phyloP scores from a whole-genome alignment of 2,888 invertebrate species.

The Andrena haemorrhoa region DNA sequence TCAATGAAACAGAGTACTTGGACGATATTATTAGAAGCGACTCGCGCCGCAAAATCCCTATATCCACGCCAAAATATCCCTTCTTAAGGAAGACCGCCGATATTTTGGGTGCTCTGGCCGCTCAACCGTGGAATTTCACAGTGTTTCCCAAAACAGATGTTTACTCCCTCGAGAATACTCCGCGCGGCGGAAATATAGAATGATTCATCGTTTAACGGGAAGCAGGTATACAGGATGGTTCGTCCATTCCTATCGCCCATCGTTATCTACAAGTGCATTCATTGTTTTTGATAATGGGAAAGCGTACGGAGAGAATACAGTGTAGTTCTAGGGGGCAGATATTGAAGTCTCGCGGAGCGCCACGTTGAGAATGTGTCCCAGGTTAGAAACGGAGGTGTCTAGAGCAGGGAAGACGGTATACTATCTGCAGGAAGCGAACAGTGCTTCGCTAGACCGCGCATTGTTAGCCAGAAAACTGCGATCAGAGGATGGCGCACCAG shows the following conservation, averaged over 20 bases:
- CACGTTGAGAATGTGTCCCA: neutral
- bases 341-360: neutral
- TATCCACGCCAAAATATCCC: conserved; percentile 10
- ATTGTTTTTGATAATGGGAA: neutral
- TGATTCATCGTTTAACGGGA: neutral
- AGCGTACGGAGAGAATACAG: neutral
- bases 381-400: neutral
- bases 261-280: neutral
- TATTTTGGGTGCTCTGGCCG: conserved; percentile 9
- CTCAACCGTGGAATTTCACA: neutral
- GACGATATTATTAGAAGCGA: neutral
- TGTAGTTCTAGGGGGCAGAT: neutral
- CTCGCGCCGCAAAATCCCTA: neutral
- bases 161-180: neutral
- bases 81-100: conserved; percentile 4
- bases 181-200: conserved; percentile 6
- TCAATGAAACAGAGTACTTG: neutral
- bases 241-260: neutral
- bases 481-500: conserved; percentile 10
- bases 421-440: conserved; percentile 6
- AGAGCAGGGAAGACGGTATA: neutral
- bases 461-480: conserved; percentile 18
- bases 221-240: neutral
- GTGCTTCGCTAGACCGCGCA: neutral
- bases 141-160: neutral